Percentiles rank a stretch among this genome's conserved stretches.
These are phyloP conservation scores for Trachymyrmex septentrionalis DNA, from an alignment of 1,140 invertebrate species.

Conservation along the genomic window DNA sequence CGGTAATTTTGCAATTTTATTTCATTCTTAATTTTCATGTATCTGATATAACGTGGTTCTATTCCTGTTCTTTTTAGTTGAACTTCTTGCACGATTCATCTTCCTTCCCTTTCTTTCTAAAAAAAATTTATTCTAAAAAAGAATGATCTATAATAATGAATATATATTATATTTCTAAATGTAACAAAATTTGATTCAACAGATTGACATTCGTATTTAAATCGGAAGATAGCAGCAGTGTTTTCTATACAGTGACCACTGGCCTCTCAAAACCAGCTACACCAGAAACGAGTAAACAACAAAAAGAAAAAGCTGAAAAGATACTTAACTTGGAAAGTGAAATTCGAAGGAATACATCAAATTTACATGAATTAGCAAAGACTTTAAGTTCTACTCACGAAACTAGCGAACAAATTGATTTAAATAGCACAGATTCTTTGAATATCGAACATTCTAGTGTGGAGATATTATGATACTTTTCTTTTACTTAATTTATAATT, in stretches of 20 bases:
- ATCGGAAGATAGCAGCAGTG: slow-evolving; percentile 81
- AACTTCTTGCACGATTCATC: not conserved
- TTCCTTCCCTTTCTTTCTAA: not conserved
- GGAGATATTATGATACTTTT: slow-evolving; percentile 51
- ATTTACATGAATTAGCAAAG: slow-evolving; percentile 83
- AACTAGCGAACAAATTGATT: not conserved
- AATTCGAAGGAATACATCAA: slow-evolving; percentile 80
- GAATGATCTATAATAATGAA: not conserved
- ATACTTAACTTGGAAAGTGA: slow-evolving; percentile 79
- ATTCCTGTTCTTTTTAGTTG: not conserved
- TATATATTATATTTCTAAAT: not conserved
- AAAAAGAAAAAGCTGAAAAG: slow-evolving; percentile 78
- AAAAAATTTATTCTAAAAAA: no score
- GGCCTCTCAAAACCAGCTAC: slow-evolving; percentile 81
- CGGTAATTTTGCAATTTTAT: slow-evolving; percentile 64
- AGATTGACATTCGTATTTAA: slow-evolving; percentile 85
- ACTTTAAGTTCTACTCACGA: slow-evolving; percentile 45
- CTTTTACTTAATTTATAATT: slow-evolving; percentile 33
- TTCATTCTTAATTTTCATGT: not conserved
- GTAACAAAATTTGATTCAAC: slow-evolving; percentile 56
- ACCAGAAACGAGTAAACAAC: slow-evolving; percentile 77
- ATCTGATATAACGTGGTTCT: not conserved
- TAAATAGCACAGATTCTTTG: not conserved
- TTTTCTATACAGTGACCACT: slow-evolving; percentile 81
- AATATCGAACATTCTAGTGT: not conserved